Base-by-base conservation (phyloP, 2,888 invertebrate genomes). In the Griposia aprilina region DNA sequence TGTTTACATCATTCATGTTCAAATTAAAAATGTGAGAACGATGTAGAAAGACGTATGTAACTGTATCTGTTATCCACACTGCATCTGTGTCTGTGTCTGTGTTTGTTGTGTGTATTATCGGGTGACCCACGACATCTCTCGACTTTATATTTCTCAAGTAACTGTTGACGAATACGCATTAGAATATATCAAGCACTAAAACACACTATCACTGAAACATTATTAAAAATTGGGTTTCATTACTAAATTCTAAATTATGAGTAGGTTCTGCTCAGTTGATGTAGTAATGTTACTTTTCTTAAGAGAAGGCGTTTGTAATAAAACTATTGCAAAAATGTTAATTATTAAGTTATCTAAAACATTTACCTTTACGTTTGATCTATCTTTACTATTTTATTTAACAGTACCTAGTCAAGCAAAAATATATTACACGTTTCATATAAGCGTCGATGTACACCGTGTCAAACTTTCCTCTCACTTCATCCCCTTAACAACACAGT, bases 391-490 rank as follows among this genome's bases (percentile, higher is more conserved):
- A 45, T 41, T 41, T 41, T 41, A 41, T 41, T 41, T 41, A 41
- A 50, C 50, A 50, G 17, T 59, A 17, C 59, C 30, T 30, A 20
- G 10, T 36, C 10, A 4, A 62, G 11, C 5, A 62, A 62, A 36
- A 60, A 60, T 8, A 30, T 8, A 60, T 30, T 8, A 30, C 52
- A 52, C 30, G 10, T 30, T 30, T 17, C 26, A 60, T 30, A 30
- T 30, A 59, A 36, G 36, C 62, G 23, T 62, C 62, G 23, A 81
- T 79, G 83, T 59, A 83, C 45, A 50, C n/a, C 23, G 15, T 48
- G 5, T 15, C 0, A 1, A 0, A 10, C 1, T 1, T 48, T 41
- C 65, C 20, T 3, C 36, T 68, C 69, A 52, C 30, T 62, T 50
- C 10, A 2, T 13, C 26, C 5, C 5, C 20, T 0, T 26, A 70